Base-by-base conservation (phyloP, 2,797 vertebrate genomes). In the Channa striata region DNA sequence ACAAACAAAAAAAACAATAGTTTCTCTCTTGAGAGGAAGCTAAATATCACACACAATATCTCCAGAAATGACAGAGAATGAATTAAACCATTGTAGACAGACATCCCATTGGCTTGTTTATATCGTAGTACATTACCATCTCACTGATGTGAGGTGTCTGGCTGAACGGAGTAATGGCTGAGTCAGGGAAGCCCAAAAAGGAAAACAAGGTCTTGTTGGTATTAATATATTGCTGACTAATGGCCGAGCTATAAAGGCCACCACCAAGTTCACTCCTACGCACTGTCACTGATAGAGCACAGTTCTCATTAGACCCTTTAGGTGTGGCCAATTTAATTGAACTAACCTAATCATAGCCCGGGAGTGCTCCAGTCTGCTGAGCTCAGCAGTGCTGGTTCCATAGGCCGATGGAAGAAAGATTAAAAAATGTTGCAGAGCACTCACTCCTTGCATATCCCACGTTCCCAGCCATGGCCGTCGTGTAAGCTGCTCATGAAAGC, bases 371-470 rank as follows among this genome's bases (percentile, higher is more conserved):
- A 68, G 68, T 83, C 78, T 65, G 63, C 83, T 74, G 86, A 87
- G 70, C 59, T 60, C 13, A 16, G 68, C 76, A 56, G 69, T 2
- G 30, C 48, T 8, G 64, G 46, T 82, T 85, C 89, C 80, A 66
- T 68, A 82, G 74, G 77, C 72, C 82, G 88, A 92, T 83, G 78
- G 77, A 72, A 20, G 72, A 67, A 74, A 85, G 89, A 91, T 92
- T 90, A 86, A 89, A 40, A 89, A 91, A 68, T 44, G 68, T 20
- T 63, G 76, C 68, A 50, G 61, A 71, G 63, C 70, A 86, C 77
- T 87, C 81, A 77, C 62, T 33, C 75, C 81, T 59, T 78, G 63
- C 72, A 83, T 62, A 51, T 51, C 72, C 70, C 74, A 50, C 53
- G 5, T 46, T 71, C 69, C 59, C 54, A 1, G 62, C 43, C 46